A percentile compares a stretch with the other conserved stretches of the same genome.
Conservation (phyloP, 2,888 invertebrate species). For the Cryptus viduatorius region DNA sequence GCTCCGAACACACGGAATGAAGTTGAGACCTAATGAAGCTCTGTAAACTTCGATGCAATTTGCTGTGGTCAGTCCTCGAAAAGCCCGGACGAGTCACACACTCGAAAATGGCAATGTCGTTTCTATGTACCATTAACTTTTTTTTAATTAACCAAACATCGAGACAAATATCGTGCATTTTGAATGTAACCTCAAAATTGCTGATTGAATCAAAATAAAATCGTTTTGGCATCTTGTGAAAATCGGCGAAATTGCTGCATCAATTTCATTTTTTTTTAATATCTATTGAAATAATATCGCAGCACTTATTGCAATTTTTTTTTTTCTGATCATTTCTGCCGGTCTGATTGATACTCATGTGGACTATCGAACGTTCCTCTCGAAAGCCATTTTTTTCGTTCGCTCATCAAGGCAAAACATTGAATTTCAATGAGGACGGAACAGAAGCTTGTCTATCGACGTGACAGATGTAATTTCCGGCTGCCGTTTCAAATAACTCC, state of each 20-base stretch:
- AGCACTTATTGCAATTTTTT: background rate
- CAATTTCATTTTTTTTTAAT: background rate
- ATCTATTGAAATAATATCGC: background rate
- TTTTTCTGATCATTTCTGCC: background rate
- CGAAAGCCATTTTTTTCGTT: slow-evolving; percentile 11
- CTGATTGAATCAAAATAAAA: background rate
- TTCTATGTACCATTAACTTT: too few relatives aligned
- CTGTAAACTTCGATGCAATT: slow-evolving; percentile 45
- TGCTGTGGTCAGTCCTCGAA: background rate
- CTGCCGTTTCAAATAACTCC: slow-evolving; percentile 57
- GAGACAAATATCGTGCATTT: too few relatives aligned
- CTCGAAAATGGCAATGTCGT: background rate
- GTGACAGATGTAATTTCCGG: slow-evolving; percentile 68
- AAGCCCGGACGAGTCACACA: background rate
- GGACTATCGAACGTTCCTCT: background rate
- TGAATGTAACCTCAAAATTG: too few relatives aligned
- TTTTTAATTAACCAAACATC: too few relatives aligned
- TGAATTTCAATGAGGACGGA: slow-evolving; percentile 54
- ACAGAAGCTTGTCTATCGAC: slow-evolving; percentile 48
- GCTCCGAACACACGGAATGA: slow-evolving; percentile 23
- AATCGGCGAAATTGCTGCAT: background rate
- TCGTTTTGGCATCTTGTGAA: background rate
- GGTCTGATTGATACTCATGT: background rate
- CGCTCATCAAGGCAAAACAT: slow-evolving; percentile 20
- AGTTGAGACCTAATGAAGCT: slow-evolving; percentile 30